A percentile compares a stretch with the other conserved stretches of the same genome.
Conservation (phyloP, 2,113 vertebrate species). For the Aldabrachelys gigantea region DNA sequence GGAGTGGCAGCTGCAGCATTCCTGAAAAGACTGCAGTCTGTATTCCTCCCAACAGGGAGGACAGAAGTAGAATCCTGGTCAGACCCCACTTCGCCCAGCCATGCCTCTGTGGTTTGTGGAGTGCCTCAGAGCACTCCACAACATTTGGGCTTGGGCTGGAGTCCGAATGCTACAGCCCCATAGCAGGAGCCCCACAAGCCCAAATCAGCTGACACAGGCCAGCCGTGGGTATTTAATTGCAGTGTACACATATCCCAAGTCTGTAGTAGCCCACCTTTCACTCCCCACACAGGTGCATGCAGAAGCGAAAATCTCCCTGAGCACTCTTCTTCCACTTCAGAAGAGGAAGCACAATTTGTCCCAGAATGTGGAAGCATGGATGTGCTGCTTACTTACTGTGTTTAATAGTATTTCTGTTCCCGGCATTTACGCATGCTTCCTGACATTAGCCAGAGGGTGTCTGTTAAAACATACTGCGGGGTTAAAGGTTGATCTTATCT, state of each 20-base stretch:
- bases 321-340: background rate
- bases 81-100: background rate
- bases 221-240: background rate
- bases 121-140: rapidly evolving
- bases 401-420: background rate
- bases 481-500: background rate
- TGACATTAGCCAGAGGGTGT: background rate
- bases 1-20: background rate
- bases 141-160: background rate
- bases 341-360: background rate
- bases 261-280: background rate
- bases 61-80: background rate
- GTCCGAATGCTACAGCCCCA: background rate
- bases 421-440: background rate
- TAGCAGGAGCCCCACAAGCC: background rate
- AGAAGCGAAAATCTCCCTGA: rapidly evolving
- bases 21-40: background rate
- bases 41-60: background rate
- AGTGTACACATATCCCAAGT: background rate
- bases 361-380: background rate
- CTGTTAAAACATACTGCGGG: background rate
- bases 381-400: background rate
- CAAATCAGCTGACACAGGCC: background rate
- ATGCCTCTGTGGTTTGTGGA: background rate
- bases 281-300: rapidly evolving